Base-by-base conservation (phyloP, 2,113 vertebrate genomes). In the Arenaria interpres region DNA sequence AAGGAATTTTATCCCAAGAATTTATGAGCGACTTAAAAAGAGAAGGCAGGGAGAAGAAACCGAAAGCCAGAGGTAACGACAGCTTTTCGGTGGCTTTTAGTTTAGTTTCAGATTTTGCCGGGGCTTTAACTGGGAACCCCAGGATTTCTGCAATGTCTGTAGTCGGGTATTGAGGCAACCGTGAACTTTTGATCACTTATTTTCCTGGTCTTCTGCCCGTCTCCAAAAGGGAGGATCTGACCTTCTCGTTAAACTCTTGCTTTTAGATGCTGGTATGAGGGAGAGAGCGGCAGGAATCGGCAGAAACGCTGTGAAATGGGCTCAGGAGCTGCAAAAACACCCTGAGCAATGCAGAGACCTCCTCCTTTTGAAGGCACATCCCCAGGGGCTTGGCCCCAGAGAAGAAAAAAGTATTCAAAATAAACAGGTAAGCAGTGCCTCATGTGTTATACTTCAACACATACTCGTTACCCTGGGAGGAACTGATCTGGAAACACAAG, bases 1-100 rank as follows among this genome's bases (percentile, higher is more conserved):
- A 48, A 95, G 96, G 94, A 94, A 84, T 91, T 88, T 74, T 72
- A 88, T 91, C 94, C 91, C 54, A 91, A 86, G 91, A 90, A 96
- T 97, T 96, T 97, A 95, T 84, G 92, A 97, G 94, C 90, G 37
- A 94, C 86, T 95, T 97, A 68, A 97, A 92, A 91, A 85, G 95
- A 90, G 82, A 66, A 90, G 87, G 95, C 91, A 95, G 78, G 2
- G 68, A 90, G 92, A 43, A 95, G 91, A 88, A 97, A 95, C 80
- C 35, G 82, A 93, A 94, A 93, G 93, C 95, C 94, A 96, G 93
- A 96, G 94, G 92, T 87, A 95, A 66, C 66, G 74, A 14, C 81
- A 71, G 71, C 43, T 46, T 62, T 73, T 56, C 37, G 74, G 80
- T 62, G 90, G 77, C 93, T 95, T 89, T 92, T 78, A 87, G 85